Conservation (phyloP, 2,797 vertebrate species). For the Liasis olivaceus region DNA sequence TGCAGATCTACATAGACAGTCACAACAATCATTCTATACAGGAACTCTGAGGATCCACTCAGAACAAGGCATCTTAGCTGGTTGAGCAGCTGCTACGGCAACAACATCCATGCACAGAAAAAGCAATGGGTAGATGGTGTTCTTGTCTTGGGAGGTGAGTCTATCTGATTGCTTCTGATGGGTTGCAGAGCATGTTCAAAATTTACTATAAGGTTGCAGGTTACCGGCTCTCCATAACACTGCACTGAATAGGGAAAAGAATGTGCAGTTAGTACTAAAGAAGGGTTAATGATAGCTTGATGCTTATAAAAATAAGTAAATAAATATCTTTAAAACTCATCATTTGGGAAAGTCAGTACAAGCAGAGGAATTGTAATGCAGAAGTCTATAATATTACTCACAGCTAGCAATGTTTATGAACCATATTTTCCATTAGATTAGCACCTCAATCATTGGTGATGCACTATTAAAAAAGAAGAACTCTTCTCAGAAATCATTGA, state of each 20-base stretch:
- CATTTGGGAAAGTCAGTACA: background rate
- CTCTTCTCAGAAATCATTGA: background rate
- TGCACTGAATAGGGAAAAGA: background rate
- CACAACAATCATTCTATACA: too few species aligned
- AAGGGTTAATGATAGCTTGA: background rate
- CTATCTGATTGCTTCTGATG: background rate
- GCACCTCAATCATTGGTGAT: background rate
- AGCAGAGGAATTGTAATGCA: background rate
- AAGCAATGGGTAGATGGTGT: too few species aligned
- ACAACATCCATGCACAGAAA: too few species aligned
- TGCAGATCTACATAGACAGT: too few species aligned
- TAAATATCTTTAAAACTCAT: background rate
- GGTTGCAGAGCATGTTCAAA: background rate
- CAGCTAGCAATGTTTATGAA: constrained; percentile 1
- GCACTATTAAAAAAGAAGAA: background rate
- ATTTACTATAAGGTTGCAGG: background rate
- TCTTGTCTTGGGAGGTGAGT: background rate
- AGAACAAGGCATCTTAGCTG: too few species aligned
- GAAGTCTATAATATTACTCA: background rate
- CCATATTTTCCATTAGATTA: background rate
- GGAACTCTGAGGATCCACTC: too few species aligned
- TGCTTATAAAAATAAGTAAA: background rate
- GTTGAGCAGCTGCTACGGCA: too few species aligned
- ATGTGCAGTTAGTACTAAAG: background rate
- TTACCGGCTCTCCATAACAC: background rate